phyloP scores from a whole-genome alignment of 2,888 invertebrate species.

The Venustoraphidia nigricollis region DNA sequence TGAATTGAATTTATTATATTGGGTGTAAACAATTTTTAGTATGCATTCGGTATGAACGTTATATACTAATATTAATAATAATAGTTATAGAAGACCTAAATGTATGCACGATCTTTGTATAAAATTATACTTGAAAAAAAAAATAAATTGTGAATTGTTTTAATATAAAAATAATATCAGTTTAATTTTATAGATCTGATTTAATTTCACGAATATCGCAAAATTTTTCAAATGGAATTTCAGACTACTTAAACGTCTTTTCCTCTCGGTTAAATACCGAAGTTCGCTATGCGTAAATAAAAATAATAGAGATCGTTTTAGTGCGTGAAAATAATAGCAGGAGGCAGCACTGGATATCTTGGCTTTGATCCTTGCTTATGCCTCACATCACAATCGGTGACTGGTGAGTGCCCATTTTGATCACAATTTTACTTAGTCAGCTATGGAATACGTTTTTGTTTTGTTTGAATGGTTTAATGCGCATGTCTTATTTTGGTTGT shows the following conservation, averaged over 20 bases:
- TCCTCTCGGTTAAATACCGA: background rate
- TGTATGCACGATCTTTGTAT: slow-evolving; percentile 8
- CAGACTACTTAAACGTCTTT: background rate
- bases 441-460: background rate
- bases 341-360: slow-evolving; percentile 4
- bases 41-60: background rate
- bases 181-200: slow-evolving; percentile 4
- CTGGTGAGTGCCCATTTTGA: slow-evolving; percentile 4
- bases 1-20: background rate
- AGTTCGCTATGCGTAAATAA: background rate
- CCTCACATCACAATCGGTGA: slow-evolving; percentile 5
- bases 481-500: background rate
- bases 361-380: slow-evolving; percentile 4
- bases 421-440: background rate
- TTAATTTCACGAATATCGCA: slow-evolving; percentile 1
- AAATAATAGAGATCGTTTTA: background rate
- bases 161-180: slow-evolving; percentile 10
- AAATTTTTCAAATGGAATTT: background rate
- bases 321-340: background rate
- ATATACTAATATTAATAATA: background rate
- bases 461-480: background rate
- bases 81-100: slow-evolving; percentile 3
- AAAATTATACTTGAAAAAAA: slow-evolving; percentile 13
- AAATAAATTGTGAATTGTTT: slow-evolving; percentile 17
- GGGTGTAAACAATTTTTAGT: slow-evolving; percentile 1